Conservation (phyloP, 2,113 vertebrate genomes). For the Chloropsis cyanopogon region DNA sequence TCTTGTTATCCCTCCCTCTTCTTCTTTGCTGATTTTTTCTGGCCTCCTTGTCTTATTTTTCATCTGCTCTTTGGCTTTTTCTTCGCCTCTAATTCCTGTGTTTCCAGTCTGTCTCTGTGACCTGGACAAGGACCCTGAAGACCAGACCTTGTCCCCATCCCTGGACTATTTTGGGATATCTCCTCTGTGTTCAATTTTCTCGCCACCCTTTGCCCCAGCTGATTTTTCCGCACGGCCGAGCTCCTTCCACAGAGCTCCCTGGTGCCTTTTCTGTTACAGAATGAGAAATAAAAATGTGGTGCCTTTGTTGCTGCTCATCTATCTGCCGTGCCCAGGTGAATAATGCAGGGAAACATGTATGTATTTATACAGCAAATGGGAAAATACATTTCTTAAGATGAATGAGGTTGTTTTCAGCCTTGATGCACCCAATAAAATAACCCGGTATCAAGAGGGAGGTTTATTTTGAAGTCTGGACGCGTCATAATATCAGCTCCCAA, state of each 20-base stretch:
- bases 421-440: conserved; percentile 70
- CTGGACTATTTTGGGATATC: neutral
- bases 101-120: neutral
- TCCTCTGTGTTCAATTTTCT: neutral
- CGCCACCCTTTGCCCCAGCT: neutral
- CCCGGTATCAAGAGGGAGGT: conserved; percentile 69
- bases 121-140: neutral
- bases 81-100: neutral
- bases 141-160: neutral
- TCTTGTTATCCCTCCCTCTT: neutral
- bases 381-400: conserved; percentile 71
- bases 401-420: conserved; percentile 69
- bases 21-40: neutral
- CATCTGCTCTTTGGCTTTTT: neutral
- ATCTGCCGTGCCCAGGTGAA: conserved; percentile 54
- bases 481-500: conserved; percentile 65
- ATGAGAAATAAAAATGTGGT: conserved; percentile 53
- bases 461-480: conserved; percentile 70
- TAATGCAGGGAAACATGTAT: conserved; percentile 66
- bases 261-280: conserved; percentile 46
- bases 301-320: conserved; percentile 56
- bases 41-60: neutral
- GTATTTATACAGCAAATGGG: conserved; percentile 73
- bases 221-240: neutral
- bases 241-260: conserved; percentile 32